Percentiles rank a stretch among this genome's conserved stretches.
Conservation (phyloP, 2,113 vertebrate genomes). For the Gobio gobio region DNA sequence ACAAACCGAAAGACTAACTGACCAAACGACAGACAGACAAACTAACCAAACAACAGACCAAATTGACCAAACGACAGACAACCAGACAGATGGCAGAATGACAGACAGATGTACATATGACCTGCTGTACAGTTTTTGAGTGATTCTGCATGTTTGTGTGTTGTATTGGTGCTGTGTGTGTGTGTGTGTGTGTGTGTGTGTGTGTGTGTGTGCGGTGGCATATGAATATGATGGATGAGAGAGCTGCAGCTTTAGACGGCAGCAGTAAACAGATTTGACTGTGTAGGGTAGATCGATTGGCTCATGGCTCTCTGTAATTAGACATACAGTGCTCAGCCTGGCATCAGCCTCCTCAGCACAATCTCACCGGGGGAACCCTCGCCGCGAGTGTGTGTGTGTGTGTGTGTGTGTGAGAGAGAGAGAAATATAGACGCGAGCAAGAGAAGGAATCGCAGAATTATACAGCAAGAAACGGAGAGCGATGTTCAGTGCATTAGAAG, state of each 20-base stretch:
- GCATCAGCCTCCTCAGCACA: conserved; percentile 62
- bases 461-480: not conserved
- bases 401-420: not conserved
- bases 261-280: conserved; percentile 84
- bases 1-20: too few relatives aligned
- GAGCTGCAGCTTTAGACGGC: conserved; percentile 78
- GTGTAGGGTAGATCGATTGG: conserved; percentile 79
- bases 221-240: conserved; percentile 82
- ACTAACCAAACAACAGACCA: too few relatives aligned
- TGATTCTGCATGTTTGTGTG: not conserved
- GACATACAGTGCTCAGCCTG: conserved; percentile 57
- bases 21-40: not conserved
- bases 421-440: not conserved
- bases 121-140: not conserved
- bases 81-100: not conserved
- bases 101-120: not conserved
- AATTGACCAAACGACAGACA: too few relatives aligned
- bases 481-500: not conserved
- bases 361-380: conserved; percentile 61
- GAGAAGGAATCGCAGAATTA: not conserved
- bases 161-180: too few relatives aligned
- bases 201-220: conserved; percentile 57
- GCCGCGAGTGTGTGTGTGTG: conserved; percentile 23
- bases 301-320: conserved; percentile 66
- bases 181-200: conserved; percentile 22